phyloP scores from a whole-genome alignment of 2,888 invertebrate species.

The Choristoneura rosaceana region DNA sequence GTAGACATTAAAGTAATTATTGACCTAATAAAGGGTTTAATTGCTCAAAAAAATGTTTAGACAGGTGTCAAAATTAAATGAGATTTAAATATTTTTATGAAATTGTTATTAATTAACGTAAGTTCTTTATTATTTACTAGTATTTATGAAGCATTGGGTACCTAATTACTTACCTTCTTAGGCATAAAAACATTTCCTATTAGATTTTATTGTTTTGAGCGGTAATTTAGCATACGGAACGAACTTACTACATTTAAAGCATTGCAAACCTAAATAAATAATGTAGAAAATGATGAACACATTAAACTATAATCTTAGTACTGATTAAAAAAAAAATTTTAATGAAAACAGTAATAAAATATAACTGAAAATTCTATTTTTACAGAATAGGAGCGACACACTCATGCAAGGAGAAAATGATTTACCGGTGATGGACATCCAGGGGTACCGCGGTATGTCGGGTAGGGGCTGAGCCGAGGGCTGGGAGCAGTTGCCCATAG shows the following conservation, averaged over 20 bases:
- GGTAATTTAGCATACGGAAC: neutral
- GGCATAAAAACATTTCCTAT: neutral
- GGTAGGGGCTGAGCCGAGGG: slow-evolving; percentile 94
- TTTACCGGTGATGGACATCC: slow-evolving; percentile 99
- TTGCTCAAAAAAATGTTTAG: neutral
- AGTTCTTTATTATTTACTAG: neutral
- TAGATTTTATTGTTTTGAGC: neutral
- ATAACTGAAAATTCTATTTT: slow-evolving; percentile 36
- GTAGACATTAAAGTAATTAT: neutral
- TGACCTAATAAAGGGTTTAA: neutral
- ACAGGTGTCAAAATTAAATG: neutral
- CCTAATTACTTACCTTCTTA: neutral
- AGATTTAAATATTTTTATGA: neutral
- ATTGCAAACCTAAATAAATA: neutral
- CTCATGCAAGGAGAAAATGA: slow-evolving; percentile 72
- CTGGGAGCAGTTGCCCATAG: slow-evolving; percentile 93
- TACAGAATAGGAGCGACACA: slow-evolving; percentile 51
- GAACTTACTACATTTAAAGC: neutral
- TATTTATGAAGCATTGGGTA: neutral
- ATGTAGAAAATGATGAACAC: neutral
- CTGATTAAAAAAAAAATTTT: neutral
- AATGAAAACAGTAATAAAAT: neutral
- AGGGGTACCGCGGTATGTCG: slow-evolving; percentile 96
- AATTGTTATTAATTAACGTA: neutral
- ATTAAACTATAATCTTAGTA: neutral